Evolutionary conservation across 2,113 vertebrate species (phyloP).

Genomic region (Ptilonorhynchus violaceus): DNA sequence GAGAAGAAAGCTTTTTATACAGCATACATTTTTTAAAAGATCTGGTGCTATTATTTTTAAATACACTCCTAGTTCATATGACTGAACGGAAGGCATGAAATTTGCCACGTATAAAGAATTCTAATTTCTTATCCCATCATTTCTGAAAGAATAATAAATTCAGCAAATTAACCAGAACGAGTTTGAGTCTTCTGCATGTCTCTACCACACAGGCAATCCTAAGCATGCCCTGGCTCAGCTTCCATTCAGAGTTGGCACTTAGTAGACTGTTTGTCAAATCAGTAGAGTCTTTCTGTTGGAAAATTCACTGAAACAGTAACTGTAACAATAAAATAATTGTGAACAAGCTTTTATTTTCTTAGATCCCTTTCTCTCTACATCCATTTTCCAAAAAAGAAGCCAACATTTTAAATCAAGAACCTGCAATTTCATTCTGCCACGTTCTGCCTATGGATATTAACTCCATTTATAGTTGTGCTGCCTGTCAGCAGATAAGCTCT

Average conservation of each 20-base stretch:
- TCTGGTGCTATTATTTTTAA: neutral
- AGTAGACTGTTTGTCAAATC: neutral
- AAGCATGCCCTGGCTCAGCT: neutral
- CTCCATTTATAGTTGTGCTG: neutral
- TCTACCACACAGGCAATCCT: neutral
- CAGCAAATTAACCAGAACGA: neutral
- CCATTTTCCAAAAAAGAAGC: neutral
- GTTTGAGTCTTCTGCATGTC: neutral
- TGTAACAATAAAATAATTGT: neutral
- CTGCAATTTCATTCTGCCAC: neutral
- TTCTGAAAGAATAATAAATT: neutral
- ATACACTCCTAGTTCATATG: neutral
- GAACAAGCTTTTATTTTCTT: neutral
- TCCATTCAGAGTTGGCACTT: neutral
- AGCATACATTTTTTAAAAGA: neutral
- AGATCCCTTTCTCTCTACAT: neutral
- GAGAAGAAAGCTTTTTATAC: neutral
- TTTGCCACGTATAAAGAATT: neutral
- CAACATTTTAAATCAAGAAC: neutral
- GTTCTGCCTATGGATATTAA: neutral
- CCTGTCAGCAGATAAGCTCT: neutral
- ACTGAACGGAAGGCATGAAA: neutral
- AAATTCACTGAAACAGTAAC: neutral
- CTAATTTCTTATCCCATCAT: neutral
- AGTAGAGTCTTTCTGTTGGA: neutral